phyloP scores from a whole-genome alignment of 2,797 vertebrate species.

The Malurus leucopterus region DNA sequence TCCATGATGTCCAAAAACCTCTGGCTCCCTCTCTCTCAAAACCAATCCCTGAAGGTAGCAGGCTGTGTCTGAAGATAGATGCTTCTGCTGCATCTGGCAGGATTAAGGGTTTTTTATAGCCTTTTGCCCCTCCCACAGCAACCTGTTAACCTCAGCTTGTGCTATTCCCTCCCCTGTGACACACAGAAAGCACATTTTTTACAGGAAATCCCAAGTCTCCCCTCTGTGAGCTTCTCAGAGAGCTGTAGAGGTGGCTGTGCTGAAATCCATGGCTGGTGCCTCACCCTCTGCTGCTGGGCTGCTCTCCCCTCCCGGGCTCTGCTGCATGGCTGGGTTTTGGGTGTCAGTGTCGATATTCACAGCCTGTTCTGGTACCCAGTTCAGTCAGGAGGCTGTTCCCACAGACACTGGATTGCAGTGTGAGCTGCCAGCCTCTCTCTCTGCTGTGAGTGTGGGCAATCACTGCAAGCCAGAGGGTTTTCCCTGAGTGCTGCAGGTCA shows the following conservation, averaged over 20 bases:
- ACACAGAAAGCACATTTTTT: neutral
- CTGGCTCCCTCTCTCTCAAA: neutral
- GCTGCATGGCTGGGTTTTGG: neutral
- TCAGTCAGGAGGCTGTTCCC: rapidly evolving
- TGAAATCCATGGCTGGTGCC: neutral
- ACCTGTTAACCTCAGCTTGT: neutral
- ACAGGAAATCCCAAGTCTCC: neutral
- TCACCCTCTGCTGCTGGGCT: neutral
- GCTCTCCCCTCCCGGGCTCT: neutral
- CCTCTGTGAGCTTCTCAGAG: neutral
- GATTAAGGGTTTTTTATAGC: rapidly evolving
- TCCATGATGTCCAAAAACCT: neutral
- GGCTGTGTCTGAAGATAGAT: neutral
- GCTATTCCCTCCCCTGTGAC: neutral
- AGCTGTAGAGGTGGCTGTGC: neutral
- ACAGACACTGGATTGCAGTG: neutral
- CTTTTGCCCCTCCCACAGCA: neutral
- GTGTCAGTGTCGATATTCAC: rapidly evolving
- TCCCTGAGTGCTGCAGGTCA: neutral
- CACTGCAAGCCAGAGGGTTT: neutral
- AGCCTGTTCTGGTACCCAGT: neutral
- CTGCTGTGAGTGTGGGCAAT: rapidly evolving
- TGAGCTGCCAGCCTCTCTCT: neutral
- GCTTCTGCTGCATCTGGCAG: neutral
- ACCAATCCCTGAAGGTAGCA: neutral